Percentiles rank a stretch among this genome's conserved stretches.
phyloP scores from a whole-genome alignment of 2,888 invertebrate genomes.

The Aphidius colemani region DNA sequence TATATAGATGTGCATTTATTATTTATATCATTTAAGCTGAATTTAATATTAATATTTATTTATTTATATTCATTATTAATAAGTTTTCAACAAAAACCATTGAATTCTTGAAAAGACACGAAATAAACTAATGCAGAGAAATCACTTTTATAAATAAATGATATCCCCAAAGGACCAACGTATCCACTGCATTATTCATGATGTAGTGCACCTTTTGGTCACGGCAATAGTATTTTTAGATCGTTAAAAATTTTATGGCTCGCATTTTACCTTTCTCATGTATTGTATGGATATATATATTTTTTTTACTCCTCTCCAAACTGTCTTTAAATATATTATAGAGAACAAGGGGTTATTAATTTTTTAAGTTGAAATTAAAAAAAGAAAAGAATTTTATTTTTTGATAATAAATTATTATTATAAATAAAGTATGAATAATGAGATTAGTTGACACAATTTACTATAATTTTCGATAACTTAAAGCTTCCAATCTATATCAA shows the following conservation, averaged over 20 bases:
- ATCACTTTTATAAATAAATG: conserved; percentile 10
- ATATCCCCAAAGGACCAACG: conserved; percentile 30
- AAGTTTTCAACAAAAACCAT: background rate
- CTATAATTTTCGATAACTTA: too few relatives aligned
- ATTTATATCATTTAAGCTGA: too few relatives aligned
- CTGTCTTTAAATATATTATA: conserved; percentile 35
- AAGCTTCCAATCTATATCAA: too few relatives aligned
- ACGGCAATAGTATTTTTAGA: conserved; percentile 32
- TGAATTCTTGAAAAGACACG: background rate
- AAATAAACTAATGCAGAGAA: conserved; percentile 2
- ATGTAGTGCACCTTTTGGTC: conserved; percentile 25
- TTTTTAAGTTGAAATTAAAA: too few relatives aligned
- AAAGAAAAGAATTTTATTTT: background rate
- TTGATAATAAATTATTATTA: too few relatives aligned
- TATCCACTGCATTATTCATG: conserved; percentile 43
- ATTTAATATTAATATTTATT: too few relatives aligned
- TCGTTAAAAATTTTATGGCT: conserved; percentile 37
- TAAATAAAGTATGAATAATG: too few relatives aligned
- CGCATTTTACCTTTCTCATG: conserved; percentile 14
- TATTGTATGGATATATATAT: background rate
- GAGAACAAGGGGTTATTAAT: conserved; percentile 14
- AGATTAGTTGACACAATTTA: too few relatives aligned
- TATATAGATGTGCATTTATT: too few relatives aligned
- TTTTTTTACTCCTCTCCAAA: background rate
- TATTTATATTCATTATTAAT: too few relatives aligned